phyloP scores from a whole-genome alignment of 1,140 invertebrate species.

The Drosophila saltans region DNA sequence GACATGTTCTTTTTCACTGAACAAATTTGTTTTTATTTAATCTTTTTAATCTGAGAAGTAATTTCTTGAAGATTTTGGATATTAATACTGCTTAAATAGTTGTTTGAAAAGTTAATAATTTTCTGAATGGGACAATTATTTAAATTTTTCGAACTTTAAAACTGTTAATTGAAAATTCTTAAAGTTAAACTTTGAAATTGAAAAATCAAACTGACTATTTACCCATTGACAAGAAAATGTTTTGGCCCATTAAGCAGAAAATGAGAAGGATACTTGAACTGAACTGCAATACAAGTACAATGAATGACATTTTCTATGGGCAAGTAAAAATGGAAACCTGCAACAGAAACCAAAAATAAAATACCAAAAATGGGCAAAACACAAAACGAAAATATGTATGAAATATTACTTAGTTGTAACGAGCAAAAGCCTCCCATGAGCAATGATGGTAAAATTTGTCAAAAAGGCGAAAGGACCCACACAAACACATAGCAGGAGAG shows the following conservation, averaged over 20 bases:
- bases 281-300: slow-evolving; percentile 34
- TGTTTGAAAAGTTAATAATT: too few species aligned
- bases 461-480: slow-evolving; percentile 47
- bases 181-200: slow-evolving; percentile 1
- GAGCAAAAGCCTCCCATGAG: slow-evolving; percentile 46
- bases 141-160: too few species aligned
- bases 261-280: slow-evolving; percentile 9
- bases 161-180: too few species aligned
- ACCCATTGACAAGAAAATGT: slow-evolving; percentile 17
- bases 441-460: slow-evolving; percentile 66
- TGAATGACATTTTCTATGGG: not conserved
- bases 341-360: slow-evolving; percentile 39
- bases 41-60: too few species aligned
- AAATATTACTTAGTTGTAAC: slow-evolving; percentile 70
- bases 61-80: too few species aligned
- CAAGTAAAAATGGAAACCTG: slow-evolving; percentile 16
- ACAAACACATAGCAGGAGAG: not conserved
- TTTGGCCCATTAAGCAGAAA: slow-evolving; percentile 5
- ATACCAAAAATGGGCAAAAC: slow-evolving; percentile 11
- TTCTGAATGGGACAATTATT: too few species aligned
- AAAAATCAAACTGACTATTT: slow-evolving; percentile 7
- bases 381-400: slow-evolving; percentile 40
- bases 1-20: too few species aligned
- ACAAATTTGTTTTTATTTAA: too few species aligned
- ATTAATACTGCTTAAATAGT: too few species aligned